Conservation (phyloP, 2,113 vertebrate species). For the Rattus rattus region DNA sequence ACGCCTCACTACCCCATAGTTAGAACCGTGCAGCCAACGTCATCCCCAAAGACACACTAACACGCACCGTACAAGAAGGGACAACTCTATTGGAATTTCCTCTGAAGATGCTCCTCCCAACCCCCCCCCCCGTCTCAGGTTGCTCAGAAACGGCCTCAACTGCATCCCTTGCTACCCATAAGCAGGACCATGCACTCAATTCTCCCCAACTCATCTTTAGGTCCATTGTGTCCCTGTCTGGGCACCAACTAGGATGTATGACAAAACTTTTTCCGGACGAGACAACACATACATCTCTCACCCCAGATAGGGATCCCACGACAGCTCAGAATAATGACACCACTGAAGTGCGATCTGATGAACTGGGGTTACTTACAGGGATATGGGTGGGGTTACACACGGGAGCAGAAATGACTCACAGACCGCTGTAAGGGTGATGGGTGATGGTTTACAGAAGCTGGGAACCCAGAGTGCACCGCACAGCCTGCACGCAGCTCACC, state of each 20-base stretch:
- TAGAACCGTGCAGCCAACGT: background rate
- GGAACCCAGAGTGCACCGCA: no score
- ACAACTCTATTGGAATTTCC: background rate
- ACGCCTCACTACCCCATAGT: background rate
- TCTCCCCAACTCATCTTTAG: background rate
- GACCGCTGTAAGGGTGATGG: background rate
- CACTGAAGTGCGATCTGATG: background rate
- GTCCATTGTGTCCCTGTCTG: background rate
- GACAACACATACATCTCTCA: background rate
- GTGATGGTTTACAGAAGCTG: no score
- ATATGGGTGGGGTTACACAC: background rate
- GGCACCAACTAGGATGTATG: background rate
- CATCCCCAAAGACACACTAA: background rate
- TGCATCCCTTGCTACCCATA: background rate
- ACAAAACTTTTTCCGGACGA: background rate
- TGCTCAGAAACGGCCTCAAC: background rate
- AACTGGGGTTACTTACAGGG: background rate
- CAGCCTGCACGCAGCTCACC: background rate
- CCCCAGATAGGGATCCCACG: no score
- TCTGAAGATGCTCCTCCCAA: background rate
- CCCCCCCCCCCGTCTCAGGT: background rate
- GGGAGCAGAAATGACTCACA: background rate
- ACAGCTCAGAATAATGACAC: background rate
- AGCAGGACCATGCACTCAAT: background rate
- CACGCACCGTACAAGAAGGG: background rate